A percentile compares a stretch with the other conserved stretches of the same genome.
Conservation (phyloP, 2,113 vertebrate genomes). For the Channa argus region DNA sequence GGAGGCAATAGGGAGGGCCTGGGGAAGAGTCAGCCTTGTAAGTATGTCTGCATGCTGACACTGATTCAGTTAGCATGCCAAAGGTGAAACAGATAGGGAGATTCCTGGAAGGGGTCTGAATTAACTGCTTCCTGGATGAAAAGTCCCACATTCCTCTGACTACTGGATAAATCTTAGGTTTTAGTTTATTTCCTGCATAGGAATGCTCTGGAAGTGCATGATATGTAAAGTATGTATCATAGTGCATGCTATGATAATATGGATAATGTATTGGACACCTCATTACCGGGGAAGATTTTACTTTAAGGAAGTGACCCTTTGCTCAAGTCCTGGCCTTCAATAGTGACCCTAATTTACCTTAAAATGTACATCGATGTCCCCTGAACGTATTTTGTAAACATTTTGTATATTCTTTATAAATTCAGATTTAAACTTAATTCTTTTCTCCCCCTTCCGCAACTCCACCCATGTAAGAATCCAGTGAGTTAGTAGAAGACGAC, state of each 20-base stretch:
- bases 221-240: not conserved
- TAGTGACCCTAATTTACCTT: not conserved
- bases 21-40: conserved; percentile 69
- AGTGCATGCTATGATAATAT: too few species aligned
- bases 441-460: conserved; percentile 82
- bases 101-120: conserved; percentile 86
- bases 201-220: not conserved
- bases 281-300: not conserved
- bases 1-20: not conserved
- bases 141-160: conserved; percentile 31
- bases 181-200: not conserved
- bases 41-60: conserved; percentile 84
- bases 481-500: conserved; percentile 87
- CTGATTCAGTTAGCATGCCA: conserved; percentile 86
- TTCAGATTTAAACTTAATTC: conserved; percentile 19
- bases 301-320: not conserved
- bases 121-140: conserved; percentile 50
- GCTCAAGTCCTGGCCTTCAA: not conserved
- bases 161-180: not conserved
- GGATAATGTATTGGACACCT: too few species aligned
- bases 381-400: not conserved
- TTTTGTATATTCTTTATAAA: not conserved
- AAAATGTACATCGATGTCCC: conserved; percentile 10
- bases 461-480: conserved; percentile 84
- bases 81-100: conserved; percentile 83